Evolutionary conservation across 2,888 invertebrate species (phyloP).

Genomic region (Schizotus pectinicornis): DNA sequence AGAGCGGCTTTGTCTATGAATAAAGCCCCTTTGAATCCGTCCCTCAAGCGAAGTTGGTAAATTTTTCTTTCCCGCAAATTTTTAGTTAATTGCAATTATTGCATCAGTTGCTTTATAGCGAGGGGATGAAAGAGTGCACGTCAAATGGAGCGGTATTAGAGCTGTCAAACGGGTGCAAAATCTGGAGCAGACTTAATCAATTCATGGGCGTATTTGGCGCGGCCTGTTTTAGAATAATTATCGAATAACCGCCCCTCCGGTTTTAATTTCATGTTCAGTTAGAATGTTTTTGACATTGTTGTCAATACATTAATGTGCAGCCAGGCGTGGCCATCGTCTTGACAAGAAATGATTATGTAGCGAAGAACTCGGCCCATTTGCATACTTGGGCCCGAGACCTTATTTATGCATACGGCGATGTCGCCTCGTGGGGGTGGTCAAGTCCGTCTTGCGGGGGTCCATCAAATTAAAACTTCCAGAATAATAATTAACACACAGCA

Average conservation of each 20-base stretch:
- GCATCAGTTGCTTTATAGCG: too few species aligned
- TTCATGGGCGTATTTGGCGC: conserved; percentile 19
- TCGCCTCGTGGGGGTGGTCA: conserved; percentile 17
- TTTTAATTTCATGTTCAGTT: conserved; percentile 51
- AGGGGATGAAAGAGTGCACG: too few species aligned
- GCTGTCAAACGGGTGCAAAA: conserved; percentile 1
- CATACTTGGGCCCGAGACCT: conserved; percentile 22
- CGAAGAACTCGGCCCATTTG: conserved; percentile 37
- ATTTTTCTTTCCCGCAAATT: background rate
- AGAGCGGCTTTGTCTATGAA: conserved; percentile 16
- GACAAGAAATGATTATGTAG: conserved; percentile 49
- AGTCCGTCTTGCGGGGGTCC: conserved; percentile 8
- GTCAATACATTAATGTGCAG: conserved; percentile 46
- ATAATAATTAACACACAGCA: too few species aligned
- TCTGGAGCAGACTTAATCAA: conserved; percentile 28
- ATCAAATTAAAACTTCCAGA: conserved; percentile 17
- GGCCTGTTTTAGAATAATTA: conserved; percentile 28
- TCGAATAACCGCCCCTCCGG: conserved; percentile 27
- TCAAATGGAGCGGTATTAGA: too few species aligned
- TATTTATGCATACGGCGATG: conserved; percentile 29
- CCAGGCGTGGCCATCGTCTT: conserved; percentile 46
- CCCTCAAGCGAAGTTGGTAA: background rate
- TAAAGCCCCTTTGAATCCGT: conserved; percentile 8
- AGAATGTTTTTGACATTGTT: conserved; percentile 55
- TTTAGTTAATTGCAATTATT: too few species aligned